phyloP scores from a whole-genome alignment of 2,888 invertebrate genomes.

The Malacosoma neustria region DNA sequence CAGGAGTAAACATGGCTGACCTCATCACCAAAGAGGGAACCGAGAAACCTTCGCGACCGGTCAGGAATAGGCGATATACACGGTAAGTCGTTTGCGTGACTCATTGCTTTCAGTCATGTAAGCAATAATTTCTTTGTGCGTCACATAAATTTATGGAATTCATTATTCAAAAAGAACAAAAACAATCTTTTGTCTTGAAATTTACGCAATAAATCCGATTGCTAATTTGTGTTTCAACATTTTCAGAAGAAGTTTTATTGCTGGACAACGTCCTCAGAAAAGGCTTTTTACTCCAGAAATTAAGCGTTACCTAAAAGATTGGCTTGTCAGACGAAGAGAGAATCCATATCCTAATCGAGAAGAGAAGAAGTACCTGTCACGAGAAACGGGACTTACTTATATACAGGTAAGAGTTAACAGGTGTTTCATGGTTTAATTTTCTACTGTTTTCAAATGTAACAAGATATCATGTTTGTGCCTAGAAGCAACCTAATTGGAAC shows the following conservation, averaged over 20 bases:
- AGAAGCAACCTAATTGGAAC: slow-evolving; percentile 66
- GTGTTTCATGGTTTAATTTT: slow-evolving; percentile 12
- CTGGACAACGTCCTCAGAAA: slow-evolving; percentile 79
- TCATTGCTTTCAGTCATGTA: slow-evolving; percentile 53
- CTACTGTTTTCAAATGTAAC: slow-evolving; percentile 20
- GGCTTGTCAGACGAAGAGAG: slow-evolving; percentile 83
- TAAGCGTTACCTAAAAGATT: slow-evolving; percentile 84
- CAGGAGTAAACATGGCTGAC: slow-evolving; percentile 41
- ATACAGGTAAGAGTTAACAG: slow-evolving; percentile 76
- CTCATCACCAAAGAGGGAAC: slow-evolving; percentile 50
- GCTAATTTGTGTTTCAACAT: slow-evolving; percentile 1
- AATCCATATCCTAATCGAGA: slow-evolving; percentile 87
- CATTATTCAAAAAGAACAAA: slow-evolving; percentile 5
- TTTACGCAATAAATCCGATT: slow-evolving; percentile 3
- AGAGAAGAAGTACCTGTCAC: slow-evolving; percentile 82
- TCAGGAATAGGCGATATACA: slow-evolving; percentile 82
- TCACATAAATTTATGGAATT: slow-evolving; percentile 26
- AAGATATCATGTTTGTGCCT: slow-evolving; percentile 47
- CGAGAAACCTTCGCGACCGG: slow-evolving; percentile 76
- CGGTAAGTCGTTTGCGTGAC: slow-evolving; percentile 73
- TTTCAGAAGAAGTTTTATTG: slow-evolving; percentile 72
- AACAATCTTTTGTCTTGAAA: not conserved
- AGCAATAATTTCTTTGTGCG: slow-evolving; percentile 56
- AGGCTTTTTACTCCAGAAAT: slow-evolving; percentile 87
- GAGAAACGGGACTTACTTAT: slow-evolving; percentile 84